Conservation (phyloP, 2,888 invertebrate species). For the Linyphia triangularis region DNA sequence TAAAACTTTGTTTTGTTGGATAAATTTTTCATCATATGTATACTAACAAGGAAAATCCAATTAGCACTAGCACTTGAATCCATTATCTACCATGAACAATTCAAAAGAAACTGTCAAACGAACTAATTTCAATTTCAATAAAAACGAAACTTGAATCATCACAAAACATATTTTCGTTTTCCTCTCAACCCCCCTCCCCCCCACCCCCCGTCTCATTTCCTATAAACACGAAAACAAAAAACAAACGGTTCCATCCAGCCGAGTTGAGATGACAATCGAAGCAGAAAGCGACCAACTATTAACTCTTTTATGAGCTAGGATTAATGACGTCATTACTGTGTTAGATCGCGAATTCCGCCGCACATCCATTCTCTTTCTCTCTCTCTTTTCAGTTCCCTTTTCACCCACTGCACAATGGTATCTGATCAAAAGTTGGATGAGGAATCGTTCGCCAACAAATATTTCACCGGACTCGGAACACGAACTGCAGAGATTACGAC, state of each 20-base stretch:
- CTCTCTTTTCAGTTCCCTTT: background rate
- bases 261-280: background rate
- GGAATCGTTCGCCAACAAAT: background rate
- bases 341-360: background rate
- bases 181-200: background rate
- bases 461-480: background rate
- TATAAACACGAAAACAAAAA: background rate
- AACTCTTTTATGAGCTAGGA: constrained; percentile 23
- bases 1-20: too few relatives aligned
- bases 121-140: background rate
- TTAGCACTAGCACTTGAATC: too few relatives aligned
- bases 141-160: background rate
- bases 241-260: too few relatives aligned
- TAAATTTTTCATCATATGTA: too few relatives aligned
- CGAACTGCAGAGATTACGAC: background rate
- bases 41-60: too few relatives aligned
- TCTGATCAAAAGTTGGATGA: constrained; percentile 12
- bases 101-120: too few relatives aligned
- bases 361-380: background rate
- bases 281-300: background rate
- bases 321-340: constrained; percentile 30
- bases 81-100: too few relatives aligned
- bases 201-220: background rate
- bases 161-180: too few relatives aligned
- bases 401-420: background rate